These are phyloP conservation scores for Montipora foliosa DNA, from an alignment of 64 coral and sea anemone genomes.

Conservation along the genomic window DNA sequence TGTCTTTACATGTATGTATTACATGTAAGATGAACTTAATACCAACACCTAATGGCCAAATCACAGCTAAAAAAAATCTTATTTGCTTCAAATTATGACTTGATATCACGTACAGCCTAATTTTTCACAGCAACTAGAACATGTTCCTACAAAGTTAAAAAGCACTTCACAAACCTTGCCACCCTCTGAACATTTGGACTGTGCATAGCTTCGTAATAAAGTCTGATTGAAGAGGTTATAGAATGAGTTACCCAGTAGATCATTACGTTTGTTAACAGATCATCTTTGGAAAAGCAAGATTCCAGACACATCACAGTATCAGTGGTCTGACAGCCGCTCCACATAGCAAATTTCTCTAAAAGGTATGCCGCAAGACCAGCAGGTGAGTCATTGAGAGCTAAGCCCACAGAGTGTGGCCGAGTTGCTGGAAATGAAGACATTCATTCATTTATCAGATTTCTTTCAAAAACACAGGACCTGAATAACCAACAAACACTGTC, in stretches of 20 bases:
- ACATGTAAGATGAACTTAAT: too few species aligned
- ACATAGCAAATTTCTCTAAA: slow-evolving; percentile 86
- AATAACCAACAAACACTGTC: too few species aligned
- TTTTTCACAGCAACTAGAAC: not conserved
- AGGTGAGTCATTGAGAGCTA: slow-evolving; percentile 86
- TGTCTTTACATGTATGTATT: too few species aligned
- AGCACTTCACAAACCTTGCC: not conserved
- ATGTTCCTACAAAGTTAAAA: not conserved
- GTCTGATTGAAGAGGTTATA: slow-evolving; percentile 86
- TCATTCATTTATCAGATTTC: not conserved
- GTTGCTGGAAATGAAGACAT: slow-evolving; percentile 65
- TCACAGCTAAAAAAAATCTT: too few species aligned
- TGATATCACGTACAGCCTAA: not conserved
- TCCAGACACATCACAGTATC: slow-evolving; percentile 76
- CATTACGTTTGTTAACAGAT: slow-evolving; percentile 94
- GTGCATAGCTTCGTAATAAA: slow-evolving; percentile 76
- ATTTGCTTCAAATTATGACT: too few species aligned
- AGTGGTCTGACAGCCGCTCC: slow-evolving; percentile 71
- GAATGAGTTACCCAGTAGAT: slow-evolving; percentile 91
- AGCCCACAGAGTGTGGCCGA: slow-evolving; percentile 78
- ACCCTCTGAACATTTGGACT: not conserved
- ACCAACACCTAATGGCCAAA: too few species aligned
- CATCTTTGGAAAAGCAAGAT: slow-evolving; percentile 90
- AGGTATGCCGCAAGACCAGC: slow-evolving; percentile 93
- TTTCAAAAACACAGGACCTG: too few species aligned